These are phyloP conservation scores for Orchestes rusci DNA, from an alignment of 2,888 invertebrate species.

Conservation along the genomic window DNA sequence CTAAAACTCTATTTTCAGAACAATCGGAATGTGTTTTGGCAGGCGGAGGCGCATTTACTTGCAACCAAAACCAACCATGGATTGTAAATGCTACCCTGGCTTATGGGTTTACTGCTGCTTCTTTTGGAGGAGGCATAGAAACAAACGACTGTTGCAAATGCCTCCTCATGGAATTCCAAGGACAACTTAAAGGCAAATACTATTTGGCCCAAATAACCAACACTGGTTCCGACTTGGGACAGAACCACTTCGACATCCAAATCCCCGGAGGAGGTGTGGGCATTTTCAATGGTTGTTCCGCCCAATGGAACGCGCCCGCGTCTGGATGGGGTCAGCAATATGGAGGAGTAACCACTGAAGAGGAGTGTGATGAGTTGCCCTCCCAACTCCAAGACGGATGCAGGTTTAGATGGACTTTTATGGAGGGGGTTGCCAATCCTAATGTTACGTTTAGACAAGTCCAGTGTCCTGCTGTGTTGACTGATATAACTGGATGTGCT, in stretches of 20 bases:
- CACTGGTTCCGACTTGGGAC: too few relatives aligned
- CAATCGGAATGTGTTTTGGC: slow-evolving; percentile 5
- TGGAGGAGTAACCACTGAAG: slow-evolving; percentile 16
- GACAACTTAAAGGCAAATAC: too few relatives aligned
- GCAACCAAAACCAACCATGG: slow-evolving; percentile 24
- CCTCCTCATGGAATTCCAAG: too few relatives aligned
- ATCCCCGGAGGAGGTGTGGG: too few relatives aligned
- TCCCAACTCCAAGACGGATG: too few relatives aligned
- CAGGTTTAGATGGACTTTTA: slow-evolving; percentile 16
- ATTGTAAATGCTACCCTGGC: slow-evolving; percentile 24
- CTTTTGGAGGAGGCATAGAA: too few relatives aligned
- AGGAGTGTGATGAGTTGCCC: slow-evolving; percentile 20
- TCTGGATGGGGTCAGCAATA: slow-evolving; percentile 25
- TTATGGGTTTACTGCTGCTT: slow-evolving; percentile 25
- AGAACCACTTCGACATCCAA: too few relatives aligned
- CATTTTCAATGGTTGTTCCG: slow-evolving; percentile 19
- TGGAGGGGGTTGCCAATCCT: slow-evolving; percentile 23
- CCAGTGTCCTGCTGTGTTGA: slow-evolving; percentile 15
- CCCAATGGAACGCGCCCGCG: slow-evolving; percentile 18
- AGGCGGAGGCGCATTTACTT: slow-evolving; percentile 13
- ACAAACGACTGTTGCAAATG: too few relatives aligned
- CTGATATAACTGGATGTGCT: slow-evolving; percentile 2
- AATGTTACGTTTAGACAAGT: slow-evolving; percentile 18
- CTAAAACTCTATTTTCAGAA: neutral
- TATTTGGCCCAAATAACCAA: too few relatives aligned